Evolutionary conservation across 2,888 invertebrate genomes (phyloP).

Genomic region (Diarsia mendica): DNA sequence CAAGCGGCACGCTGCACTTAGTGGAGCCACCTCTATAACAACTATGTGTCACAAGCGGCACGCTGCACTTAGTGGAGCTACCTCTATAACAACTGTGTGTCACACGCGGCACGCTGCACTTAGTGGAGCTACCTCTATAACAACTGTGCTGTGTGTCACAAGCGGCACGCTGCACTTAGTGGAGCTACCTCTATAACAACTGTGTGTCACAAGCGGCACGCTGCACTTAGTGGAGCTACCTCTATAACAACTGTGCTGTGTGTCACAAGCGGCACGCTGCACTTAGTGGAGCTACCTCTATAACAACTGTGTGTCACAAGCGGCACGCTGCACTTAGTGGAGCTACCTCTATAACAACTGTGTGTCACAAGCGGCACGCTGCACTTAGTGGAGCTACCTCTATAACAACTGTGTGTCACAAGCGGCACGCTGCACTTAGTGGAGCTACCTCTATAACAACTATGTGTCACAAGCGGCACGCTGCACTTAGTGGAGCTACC

Average conservation of each 20-base stretch:
- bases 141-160: not conserved
- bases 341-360: no score
- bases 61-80: not conserved
- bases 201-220: no score
- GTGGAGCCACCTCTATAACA: not conserved
- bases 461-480: not conserved
- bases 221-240: no score
- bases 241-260: not conserved
- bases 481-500: not conserved
- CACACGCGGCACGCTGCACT: not conserved
- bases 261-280: not conserved
- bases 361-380: no score
- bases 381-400: no score
- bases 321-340: not conserved
- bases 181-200: not conserved
- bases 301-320: not conserved
- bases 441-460: not conserved
- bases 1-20: not conserved
- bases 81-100: not conserved
- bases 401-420: not conserved
- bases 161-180: not conserved
- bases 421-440: not conserved
- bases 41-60: not conserved
- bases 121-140: no score
- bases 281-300: not conserved